Evolutionary conservation across 2,888 invertebrate genomes (phyloP), one percentile per base, ranked within the genome.

Genomic region (Meghimatium bilineatum): DNA sequence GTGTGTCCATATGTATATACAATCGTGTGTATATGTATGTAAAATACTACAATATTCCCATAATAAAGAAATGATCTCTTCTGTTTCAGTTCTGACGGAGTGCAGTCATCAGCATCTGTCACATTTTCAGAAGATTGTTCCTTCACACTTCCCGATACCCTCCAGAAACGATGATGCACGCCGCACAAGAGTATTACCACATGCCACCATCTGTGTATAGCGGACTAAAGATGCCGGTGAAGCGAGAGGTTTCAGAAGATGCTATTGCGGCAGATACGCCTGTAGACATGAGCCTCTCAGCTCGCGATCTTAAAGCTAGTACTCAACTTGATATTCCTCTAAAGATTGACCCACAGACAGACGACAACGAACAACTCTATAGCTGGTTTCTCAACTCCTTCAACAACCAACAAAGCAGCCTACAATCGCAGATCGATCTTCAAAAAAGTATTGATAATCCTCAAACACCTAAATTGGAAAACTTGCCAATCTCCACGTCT

Each of bases 271-370:
- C 38, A 26, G 80, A 80, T 2, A 20, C 23, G 38, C 80, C 80
- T 12, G 80, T 80, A 0, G 80, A 80, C 44, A 80, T 80, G 80
- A 80, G 72, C 32, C 38, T 80, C 0, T 14, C 80, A 20, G 26
- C 71, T 14, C 63, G 72, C n/a, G 72, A 72, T 5, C 60, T 60
- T 32, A 44, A 80, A 26, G 29, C 60, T 36, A 52, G 52, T 44
- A 32, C 32, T 3, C 52, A 6, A 20, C 60, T 26, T 29, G 17
- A 36, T 10, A 63, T 77, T 12, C 26, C 78, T 20, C 20, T 44
- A 6, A n/a, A 26, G 20, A 17, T 38, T 14, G 67, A 67, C 20
- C 8, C 17, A 29, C 2, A 67, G 29, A 32, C n/a, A 0, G 23
- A 44, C 6, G 49, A 78, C 0, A 66, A n/a, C 17, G 20, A 71